These are phyloP conservation scores for Octodonta nipae DNA, from an alignment of 2,888 invertebrate genomes.

Conservation along the genomic window DNA sequence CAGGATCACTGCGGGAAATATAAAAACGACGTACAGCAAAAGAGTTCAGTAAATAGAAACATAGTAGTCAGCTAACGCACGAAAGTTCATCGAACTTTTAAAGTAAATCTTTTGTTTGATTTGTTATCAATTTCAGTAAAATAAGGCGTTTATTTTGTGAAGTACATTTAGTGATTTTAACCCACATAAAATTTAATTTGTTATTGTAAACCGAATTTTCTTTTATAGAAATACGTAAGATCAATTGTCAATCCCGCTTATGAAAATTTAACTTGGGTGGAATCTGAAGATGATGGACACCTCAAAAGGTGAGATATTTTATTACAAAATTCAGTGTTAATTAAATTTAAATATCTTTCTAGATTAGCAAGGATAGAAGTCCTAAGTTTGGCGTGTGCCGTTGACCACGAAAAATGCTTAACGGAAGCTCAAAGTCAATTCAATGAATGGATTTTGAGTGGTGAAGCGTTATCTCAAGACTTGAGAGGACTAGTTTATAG, in stretches of 20 bases:
- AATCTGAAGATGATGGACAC: constrained; percentile 36
- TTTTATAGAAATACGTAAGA: constrained; percentile 48
- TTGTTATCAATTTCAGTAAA: too few relatives aligned
- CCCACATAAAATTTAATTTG: too few relatives aligned
- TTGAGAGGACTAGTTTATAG: constrained; percentile 51
- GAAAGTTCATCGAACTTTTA: too few relatives aligned
- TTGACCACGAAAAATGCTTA: constrained; percentile 48
- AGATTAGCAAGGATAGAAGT: constrained; percentile 54
- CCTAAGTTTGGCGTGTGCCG: constrained; percentile 49
- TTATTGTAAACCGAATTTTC: too few relatives aligned
- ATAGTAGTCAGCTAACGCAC: too few relatives aligned
- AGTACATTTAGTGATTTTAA: too few relatives aligned
- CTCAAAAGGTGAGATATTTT: constrained; percentile 20
- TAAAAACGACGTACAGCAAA: too few relatives aligned
- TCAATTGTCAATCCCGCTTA: constrained; percentile 46
- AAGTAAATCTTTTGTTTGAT: too few relatives aligned
- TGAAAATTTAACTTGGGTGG: constrained; percentile 49
- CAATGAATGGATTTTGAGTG: constrained; percentile 44
- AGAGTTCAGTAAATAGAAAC: too few relatives aligned
- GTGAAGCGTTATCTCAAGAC: constrained; percentile 47
- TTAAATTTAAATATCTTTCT: constrained; percentile 16
- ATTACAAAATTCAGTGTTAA: background rate
- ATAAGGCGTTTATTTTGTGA: too few relatives aligned
- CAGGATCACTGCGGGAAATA: too few relatives aligned
- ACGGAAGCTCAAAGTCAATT: constrained; percentile 46